Percentiles rank a stretch among this genome's conserved stretches.
Evolutionary conservation across 2,113 vertebrate genomes (phyloP).

Genomic region (Cnemophilus loriae): DNA sequence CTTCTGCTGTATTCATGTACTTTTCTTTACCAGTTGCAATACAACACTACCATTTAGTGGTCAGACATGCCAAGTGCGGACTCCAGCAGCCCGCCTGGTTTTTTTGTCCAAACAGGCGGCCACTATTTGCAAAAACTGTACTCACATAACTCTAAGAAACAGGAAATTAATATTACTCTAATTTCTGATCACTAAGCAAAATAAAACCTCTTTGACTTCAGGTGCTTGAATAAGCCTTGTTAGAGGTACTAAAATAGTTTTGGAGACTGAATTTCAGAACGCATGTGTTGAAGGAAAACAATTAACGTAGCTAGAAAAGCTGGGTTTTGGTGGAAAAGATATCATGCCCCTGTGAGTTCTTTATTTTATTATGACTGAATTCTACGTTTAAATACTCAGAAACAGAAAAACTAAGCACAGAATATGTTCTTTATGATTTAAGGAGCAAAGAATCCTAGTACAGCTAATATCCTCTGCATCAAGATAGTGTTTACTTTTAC

Average conservation of each 20-base stretch:
- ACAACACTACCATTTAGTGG: constrained; percentile 44
- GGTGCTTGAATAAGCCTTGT: not conserved
- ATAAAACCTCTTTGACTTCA: not conserved
- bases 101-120: not conserved
- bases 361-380: not conserved
- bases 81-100: not conserved
- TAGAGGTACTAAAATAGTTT: not conserved
- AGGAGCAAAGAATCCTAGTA: not conserved
- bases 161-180: not conserved
- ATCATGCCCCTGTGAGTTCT: not conserved
- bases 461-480: not conserved
- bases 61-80: not conserved
- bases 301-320: not conserved
- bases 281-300: not conserved
- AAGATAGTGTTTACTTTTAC: not conserved
- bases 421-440: not conserved
- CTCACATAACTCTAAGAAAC: not conserved
- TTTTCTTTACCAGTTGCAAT: not conserved
- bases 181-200: not conserved
- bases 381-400: not conserved
- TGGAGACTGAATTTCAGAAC: not conserved
- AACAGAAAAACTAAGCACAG: not conserved
- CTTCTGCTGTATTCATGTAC: not conserved
- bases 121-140: not conserved
- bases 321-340: not conserved